Evolutionary conservation across 2,888 invertebrate species (phyloP), one percentile per base, ranked within the genome.

Genomic region (Hydriomena furcata): DNA sequence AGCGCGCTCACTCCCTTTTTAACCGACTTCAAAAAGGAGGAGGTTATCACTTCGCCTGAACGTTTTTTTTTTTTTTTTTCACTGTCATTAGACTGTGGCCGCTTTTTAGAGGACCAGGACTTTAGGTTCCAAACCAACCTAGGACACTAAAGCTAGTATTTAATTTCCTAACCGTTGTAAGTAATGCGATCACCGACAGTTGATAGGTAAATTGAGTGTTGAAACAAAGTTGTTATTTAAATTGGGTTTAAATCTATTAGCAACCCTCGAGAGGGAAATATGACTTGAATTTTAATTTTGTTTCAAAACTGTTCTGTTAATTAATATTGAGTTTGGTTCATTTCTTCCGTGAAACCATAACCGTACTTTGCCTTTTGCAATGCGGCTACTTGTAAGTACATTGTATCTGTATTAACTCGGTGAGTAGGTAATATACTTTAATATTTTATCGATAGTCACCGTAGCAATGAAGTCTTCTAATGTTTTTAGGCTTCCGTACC

Each of bases 181-280:
- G 84, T 78, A 83, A 84, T 61, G 65, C 68, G 84, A 86, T 81
- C 79, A 73, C 61, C 67, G 59, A 63, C 60, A 68, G 63, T 72
- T 65, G 77, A 77, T 52, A 82, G 52, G 52, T 53, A 53, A 53
- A 49, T 46, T 24, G 37, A 66, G 67, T 56, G 53, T 57, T 47
- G 58, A 58, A 49, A 50, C 45, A 42, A 42, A 49, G 37, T 49
- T 28, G 45, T 32, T 45, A 51, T 41, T 46, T 37, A 40, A 48
- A 44, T 41, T 41, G 27, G 12, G 4, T 17, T 17, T 17, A 17
- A 51, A 41, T 52, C 36, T 32, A 40, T 35, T 44, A 21, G 28
- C 17, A 32, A 28, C 44, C 12, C 27, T 23, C 21, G 17, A 11
- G 21, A 5, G 40, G 23, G 5, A 13, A 31, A 41, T 41, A 24